These are phyloP conservation scores for Malacoraja senta DNA, from an alignment of 2,797 vertebrate genomes.

Conservation along the genomic window DNA sequence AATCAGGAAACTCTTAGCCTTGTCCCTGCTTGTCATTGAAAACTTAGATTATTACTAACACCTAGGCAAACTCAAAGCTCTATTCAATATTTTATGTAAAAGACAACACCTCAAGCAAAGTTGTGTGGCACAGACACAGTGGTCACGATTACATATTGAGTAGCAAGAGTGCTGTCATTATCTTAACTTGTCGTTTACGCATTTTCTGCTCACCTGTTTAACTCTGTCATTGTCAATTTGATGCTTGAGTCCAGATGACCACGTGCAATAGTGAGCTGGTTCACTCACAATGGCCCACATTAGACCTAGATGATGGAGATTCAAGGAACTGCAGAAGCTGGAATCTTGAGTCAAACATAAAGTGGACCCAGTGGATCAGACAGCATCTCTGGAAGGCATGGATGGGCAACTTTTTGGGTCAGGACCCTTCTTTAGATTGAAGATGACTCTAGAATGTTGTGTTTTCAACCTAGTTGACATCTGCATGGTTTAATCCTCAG, in stretches of 20 bases:
- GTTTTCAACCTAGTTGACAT: too few species aligned
- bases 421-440: too few species aligned
- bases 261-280: neutral
- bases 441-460: too few species aligned
- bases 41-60: neutral
- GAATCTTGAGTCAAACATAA: too few species aligned
- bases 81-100: neutral
- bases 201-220: neutral
- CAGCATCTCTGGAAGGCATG: too few species aligned
- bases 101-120: neutral
- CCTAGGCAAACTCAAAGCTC: neutral
- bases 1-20: neutral
- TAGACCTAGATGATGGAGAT: neutral
- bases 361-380: too few species aligned
- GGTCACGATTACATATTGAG: neutral
- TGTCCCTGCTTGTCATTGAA: neutral
- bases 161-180: neutral
- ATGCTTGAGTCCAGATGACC: neutral
- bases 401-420: too few species aligned
- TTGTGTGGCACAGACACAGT: neutral
- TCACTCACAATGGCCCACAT: neutral
- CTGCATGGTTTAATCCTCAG: neutral
- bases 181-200: neutral
- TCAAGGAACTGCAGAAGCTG: too few species aligned
- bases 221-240: neutral